Base-by-base conservation (phyloP, 2,113 vertebrate species). In the Chauna torquata region DNA sequence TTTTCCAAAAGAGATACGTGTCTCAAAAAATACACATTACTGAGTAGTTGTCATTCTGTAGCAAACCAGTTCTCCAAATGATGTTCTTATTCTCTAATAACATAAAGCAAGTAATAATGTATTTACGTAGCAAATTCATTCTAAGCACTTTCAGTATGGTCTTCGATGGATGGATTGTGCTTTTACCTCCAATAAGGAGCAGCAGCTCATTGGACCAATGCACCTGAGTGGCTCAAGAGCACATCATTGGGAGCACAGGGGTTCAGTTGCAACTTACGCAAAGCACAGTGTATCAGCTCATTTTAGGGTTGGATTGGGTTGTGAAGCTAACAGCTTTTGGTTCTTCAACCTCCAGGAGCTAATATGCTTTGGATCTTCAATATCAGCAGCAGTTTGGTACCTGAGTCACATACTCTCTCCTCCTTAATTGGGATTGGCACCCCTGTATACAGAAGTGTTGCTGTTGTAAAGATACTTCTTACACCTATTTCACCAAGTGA, bases 21-120 rank as follows among this genome's bases (percentile, higher is more conserved):
- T 88, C 59, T 96, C 30, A 90, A 94, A 96, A 95, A 94, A 81
- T 59, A 61, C 45, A 70, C 1, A 0, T 78, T 96, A 85, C 68
- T 81, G 79, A 94, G 59, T 79, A 82, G 78, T 64, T 97, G 94
- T 94, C 87, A 95, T 82, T 89, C 57, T 95, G 64, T 77, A 79
- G 47, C 68, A 95, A 95, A 82, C 75, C 61, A 55, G 30, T 76
- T 92, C 58, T 83, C 22, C 66, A 61, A 8, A 54, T 66, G 70
- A 66, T 86, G 78, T 70, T 90, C 65, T 50, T 84, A 78, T 85
- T 78, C 72, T 82, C 28, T 78, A 44, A 47, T 30, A 90, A 52
- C 38, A 84, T 74, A 86, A 88, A 52, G 27, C 59, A 91, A 86
- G 38, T n/a, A 80, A 59, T 49, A 88, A 86, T 55, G 14, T n/a